Base-by-base conservation (phyloP, 2,888 invertebrate species). In the Pyrgus malvae region DNA sequence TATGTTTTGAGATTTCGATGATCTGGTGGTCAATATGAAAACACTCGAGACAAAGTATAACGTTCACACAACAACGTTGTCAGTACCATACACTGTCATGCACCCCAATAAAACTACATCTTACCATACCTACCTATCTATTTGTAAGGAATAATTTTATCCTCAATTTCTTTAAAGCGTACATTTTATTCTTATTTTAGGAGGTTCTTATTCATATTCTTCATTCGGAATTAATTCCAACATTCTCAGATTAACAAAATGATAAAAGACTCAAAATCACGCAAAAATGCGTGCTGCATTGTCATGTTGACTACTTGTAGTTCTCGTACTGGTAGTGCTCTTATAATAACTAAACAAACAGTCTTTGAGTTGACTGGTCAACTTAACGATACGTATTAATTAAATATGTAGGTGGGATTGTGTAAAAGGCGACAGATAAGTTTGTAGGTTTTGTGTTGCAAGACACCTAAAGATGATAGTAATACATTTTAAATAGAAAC, bases 111-210 rank as follows among this genome's bases (percentile, higher is more conserved):
- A 69, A 70, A 70, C 83, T 87, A 86, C 83, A 73, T 73, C 84
- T 84, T 86, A 86, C 68, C 74, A 76, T 82, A 83, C 72, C 85
- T 87, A 86, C 82, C 86, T 87, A 86, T 78, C 84, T 88, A 87
- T 82, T 77, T 80, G 72, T 85, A 83, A 85, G 73, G 78, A 83
- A 73, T 87, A 80, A 80, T 76, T n/a, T 86, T 87, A 83, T 80
- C 63, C 76, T 65, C 79, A 83, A 87, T 86, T 87, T 89, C 86
- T 82, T 90, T 90, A 90, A 90, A 89, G 90, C 90, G 90, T 90
- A 90, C 86, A 88, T 86, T 89, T 89, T 88, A 88, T 89, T 77
- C 83, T 88, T 87, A 88, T 72, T 73, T 78, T 84, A 85, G 79
- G 79, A 87, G 81, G 80, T 85, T 75, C 87, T 84, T 84, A 86